Conservation (phyloP, 2,797 vertebrate genomes). For the Paratrypauchen microcephalus region DNA sequence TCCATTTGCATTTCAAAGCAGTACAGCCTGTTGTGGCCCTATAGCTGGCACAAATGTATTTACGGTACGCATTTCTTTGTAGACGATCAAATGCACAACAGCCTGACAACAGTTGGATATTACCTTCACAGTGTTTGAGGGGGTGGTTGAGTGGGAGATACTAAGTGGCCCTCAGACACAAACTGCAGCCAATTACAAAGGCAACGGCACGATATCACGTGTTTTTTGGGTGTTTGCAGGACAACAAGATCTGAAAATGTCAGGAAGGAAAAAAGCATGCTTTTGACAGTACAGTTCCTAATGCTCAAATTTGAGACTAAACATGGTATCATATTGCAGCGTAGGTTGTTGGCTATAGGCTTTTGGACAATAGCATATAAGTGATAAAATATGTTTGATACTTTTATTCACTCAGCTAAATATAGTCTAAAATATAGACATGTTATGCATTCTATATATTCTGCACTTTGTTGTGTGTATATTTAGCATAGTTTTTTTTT, state of each 20-base stretch:
- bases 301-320: background rate
- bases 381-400: background rate
- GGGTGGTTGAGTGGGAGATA: constrained; percentile 16
- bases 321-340: background rate
- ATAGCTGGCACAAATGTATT: background rate
- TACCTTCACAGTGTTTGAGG: constrained; percentile 6
- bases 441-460: background rate
- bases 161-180: constrained; percentile 19
- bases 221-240: background rate
- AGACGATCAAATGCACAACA: background rate
- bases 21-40: background rate
- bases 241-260: constrained; percentile 1
- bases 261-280: background rate
- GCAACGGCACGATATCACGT: background rate
- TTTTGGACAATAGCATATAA: too few species aligned
- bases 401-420: background rate
- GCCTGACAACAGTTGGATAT: constrained; percentile 6
- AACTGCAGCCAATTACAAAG: constrained; percentile 22
- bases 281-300: background rate
- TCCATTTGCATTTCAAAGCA: background rate
- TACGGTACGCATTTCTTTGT: background rate
- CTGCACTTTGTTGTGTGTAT: background rate
- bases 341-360: too few species aligned
- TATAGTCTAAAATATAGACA: background rate
- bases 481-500: background rate